Evolutionary conservation across 2,113 vertebrate genomes (phyloP).

Genomic region (Crypturellus undulatus): DNA sequence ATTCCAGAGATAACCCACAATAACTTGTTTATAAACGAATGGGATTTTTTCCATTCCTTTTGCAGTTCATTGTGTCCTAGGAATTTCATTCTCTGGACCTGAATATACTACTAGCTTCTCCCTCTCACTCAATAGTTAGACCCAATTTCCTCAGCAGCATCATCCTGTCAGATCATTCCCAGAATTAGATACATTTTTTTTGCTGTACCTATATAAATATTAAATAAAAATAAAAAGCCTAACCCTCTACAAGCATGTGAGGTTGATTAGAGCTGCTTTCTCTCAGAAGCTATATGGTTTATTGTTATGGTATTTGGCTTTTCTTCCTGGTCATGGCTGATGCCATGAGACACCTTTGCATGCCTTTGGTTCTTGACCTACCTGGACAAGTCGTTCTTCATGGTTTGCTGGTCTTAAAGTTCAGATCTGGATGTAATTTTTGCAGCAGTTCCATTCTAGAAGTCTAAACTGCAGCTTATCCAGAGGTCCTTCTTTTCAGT

Average conservation of each 20-base stretch:
- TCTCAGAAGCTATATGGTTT: not conserved
- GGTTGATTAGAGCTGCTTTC: not conserved
- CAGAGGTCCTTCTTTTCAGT: not conserved
- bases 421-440: not conserved
- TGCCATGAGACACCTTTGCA: rapidly evolving
- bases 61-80: not conserved
- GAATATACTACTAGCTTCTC: not conserved
- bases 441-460: not conserved
- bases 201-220: not conserved
- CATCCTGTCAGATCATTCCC: not conserved
- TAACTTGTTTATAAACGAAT: not conserved
- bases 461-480: not conserved
- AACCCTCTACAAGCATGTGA: not conserved
- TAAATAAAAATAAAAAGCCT: not conserved
- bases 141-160: not conserved
- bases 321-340: not conserved
- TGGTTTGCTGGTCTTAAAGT: not conserved
- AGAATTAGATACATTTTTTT: not conserved
- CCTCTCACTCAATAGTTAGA: not conserved
- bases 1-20: not conserved
- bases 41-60: not conserved
- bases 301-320: not conserved
- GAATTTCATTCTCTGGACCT: not conserved
- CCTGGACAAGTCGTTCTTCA: not conserved
- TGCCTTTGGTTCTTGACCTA: not conserved